Base-by-base conservation (phyloP, 2,888 invertebrate genomes). In the Oscheius sp. region DNA sequence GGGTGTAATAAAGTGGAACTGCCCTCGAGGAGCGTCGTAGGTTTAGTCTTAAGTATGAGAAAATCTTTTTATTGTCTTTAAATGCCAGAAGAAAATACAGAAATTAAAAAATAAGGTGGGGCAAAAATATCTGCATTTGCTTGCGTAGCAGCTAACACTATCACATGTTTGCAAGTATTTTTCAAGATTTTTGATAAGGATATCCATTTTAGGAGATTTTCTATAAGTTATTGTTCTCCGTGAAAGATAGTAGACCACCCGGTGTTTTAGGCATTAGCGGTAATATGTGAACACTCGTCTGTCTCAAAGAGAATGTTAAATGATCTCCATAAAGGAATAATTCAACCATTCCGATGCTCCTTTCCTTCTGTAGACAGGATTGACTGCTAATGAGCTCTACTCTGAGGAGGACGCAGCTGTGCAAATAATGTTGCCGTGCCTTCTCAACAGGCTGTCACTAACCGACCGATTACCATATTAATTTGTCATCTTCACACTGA, bases 1-100 rank as follows among this genome's bases (percentile, higher is more conserved):
- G 26, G 44, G 30, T 41, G 59, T 59, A 59, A 59, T 59, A 59
- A 44, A 28, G 59, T 45, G 59, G 41, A 59, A 41, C 59, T 59
- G 44, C 44, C 28, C 59, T 44, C 44, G 59, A 41, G 54, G 54
- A 36, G 17, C 54, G 54, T 32, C 54, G n/a, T 32, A 36, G 33
- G 54, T 54, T 50, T 54, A 54, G 54, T 22, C 54, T 54, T 1
- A 33, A 33, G 33, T 33, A 54, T 33, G 36, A 54, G 33, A 36
- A 54, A 54, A 54, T 36, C 54, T 24, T 54, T 36, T 54, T 54
- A 17, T 33, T 28, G n/a, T 33, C n/a, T n/a, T n/a, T n/a, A n/a
- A n/a, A n/a, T n/a, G n/a, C n/a, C n/a, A n/a, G n/a, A n/a, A n/a
- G n/a, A n/a, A n/a, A n/a, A n/a, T n/a, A n/a, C n/a, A n/a, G n/a